Evolutionary conservation across 2,113 vertebrate genomes (phyloP).

Genomic region (Chloropsis cyanopogon): DNA sequence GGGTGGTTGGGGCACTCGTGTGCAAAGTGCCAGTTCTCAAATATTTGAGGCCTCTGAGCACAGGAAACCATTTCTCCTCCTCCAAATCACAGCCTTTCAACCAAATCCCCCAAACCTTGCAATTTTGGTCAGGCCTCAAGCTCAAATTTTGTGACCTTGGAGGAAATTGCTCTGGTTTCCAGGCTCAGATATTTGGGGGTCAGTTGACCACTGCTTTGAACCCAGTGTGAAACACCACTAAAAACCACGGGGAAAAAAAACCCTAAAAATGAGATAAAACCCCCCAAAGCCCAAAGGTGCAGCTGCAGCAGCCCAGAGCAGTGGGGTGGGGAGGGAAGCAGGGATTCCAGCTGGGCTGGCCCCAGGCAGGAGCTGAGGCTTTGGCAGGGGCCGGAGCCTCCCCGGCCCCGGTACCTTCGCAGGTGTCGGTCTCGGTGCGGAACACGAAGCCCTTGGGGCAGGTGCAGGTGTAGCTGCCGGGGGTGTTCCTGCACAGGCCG

Average conservation of each 20-base stretch:
- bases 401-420: conserved; percentile 81
- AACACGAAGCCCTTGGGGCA: conserved; percentile 95
- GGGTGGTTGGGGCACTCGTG: neutral
- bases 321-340: neutral
- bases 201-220: neutral
- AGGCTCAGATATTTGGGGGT: neutral
- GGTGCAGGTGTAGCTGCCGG: conserved; percentile 93
- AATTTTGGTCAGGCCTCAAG: conserved; percentile 5
- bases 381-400: neutral
- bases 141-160: neutral
- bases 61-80: neutral
- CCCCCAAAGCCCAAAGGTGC: neutral
- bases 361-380: neutral
- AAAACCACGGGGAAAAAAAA: neutral
- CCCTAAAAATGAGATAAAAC: rapidly evolving
- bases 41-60: neutral
- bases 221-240: neutral
- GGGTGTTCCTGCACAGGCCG: conserved; percentile 92
- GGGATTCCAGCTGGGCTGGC: neutral
- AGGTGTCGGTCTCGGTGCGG: conserved; percentile 92
- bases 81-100: neutral
- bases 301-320: neutral
- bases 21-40: neutral
- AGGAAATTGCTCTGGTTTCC: neutral
- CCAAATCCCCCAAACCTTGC: neutral